A percentile compares a stretch with the other conserved stretches of the same genome.
Conservation (phyloP, 2,797 vertebrate species). For the Parauchenoglanis punctatus region DNA sequence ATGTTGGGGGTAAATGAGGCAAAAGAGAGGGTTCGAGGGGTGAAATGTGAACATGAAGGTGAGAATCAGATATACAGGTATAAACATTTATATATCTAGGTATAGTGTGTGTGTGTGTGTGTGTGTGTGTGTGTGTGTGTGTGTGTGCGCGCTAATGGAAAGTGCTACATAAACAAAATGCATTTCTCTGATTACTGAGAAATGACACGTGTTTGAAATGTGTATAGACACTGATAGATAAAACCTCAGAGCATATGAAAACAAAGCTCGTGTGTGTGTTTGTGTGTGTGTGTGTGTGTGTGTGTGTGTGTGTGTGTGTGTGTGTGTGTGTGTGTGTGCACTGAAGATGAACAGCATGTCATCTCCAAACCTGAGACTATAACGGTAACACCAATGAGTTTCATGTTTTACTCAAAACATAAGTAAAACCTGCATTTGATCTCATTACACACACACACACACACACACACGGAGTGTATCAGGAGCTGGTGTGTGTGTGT, state of each 20-base stretch:
- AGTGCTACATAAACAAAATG: not conserved
- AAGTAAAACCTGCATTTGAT: constrained; percentile 15
- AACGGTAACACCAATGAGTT: constrained; percentile 2
- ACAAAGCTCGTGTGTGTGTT: not conserved
- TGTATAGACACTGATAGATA: not conserved
- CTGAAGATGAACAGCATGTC: not conserved
- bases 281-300: not conserved
- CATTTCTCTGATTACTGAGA: not conserved
- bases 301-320: not conserved
- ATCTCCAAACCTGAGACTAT: constrained; percentile 29
- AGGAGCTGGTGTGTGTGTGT: not conserved
- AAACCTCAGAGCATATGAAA: not conserved
- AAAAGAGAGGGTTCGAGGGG: not conserved
- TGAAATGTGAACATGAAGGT: not conserved
- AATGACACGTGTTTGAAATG: not conserved
- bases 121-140: not conserved
- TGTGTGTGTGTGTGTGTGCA: not conserved
- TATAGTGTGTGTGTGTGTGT: not conserved
- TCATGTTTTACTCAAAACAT: constrained; percentile 6
- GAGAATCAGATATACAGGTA: not conserved
- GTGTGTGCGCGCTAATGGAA: not conserved
- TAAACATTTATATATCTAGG: not conserved
- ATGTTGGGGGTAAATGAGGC: constrained; percentile 32
- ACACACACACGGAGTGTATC: not conserved
- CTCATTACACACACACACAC: not conserved